Conservation (phyloP, 2,888 invertebrate genomes). For the Ecdyonurus torrentis region DNA sequence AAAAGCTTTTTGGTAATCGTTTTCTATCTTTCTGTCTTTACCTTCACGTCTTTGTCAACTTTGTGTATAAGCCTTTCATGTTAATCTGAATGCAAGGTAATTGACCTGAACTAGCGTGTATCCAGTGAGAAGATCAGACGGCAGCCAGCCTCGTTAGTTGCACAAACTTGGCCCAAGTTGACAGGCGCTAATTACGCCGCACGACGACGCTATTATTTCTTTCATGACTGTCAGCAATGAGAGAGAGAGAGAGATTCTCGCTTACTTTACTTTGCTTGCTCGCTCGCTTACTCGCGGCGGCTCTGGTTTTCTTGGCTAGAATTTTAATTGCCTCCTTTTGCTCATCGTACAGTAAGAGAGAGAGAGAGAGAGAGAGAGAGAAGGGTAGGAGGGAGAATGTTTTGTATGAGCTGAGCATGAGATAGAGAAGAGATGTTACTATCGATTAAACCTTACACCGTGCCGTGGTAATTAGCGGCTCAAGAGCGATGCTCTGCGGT, state of each 20-base stretch:
- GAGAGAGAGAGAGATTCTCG: background rate
- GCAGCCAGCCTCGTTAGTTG: background rate
- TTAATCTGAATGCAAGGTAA: background rate
- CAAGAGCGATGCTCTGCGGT: background rate
- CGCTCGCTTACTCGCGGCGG: background rate
- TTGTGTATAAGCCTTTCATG: background rate
- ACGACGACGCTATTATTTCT: slow-evolving; percentile 1
- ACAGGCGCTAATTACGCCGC: background rate
- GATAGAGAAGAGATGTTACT: background rate
- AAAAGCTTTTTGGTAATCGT: background rate
- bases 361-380: background rate
- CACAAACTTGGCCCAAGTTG: background rate
- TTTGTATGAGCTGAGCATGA: background rate
- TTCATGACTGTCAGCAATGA: background rate
- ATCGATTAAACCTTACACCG: background rate
- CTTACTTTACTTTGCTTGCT: too few species aligned
- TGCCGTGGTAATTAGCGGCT: slow-evolving; percentile 1
- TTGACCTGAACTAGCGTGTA: background rate
- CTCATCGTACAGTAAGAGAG: background rate
- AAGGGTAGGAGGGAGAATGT: background rate
- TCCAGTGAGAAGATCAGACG: background rate
- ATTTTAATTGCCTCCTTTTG: slow-evolving; percentile 4
- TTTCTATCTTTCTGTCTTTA: background rate
- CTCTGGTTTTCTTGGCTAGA: slow-evolving; percentile 1
- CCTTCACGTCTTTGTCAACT: background rate